Base-by-base conservation (phyloP, 2,113 vertebrate genomes). In the Bagarius yarrelli region DNA sequence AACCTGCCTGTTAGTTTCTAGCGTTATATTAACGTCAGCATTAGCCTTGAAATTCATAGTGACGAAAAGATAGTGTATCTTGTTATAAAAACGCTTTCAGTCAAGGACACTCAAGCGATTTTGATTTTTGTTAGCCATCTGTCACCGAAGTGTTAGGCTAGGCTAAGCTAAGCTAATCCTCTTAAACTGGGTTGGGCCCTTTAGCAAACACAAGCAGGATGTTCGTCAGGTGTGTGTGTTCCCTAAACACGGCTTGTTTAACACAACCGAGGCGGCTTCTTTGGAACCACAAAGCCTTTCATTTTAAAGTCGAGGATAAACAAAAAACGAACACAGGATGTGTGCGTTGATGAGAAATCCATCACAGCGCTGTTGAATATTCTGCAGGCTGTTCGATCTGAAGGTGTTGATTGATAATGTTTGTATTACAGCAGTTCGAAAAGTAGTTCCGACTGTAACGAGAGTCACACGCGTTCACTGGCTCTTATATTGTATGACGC, bases 101-200 rank as follows among this genome's bases (percentile, higher is more conserved):
- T 0, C 27, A 5, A 53, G 9, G 70, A 53, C 53, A 55, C 5
- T 18, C 16, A 55, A 19, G 53, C 15, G 19, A 1, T 27, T 27
- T 4, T 18, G n/a, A 27, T 3, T 27, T 18, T 0, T 40, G 36
- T 32, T 32, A 19, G 18, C 16, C 25, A 0, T 23, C 19, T 63
- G 60, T 0, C 13, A 16, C 19, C 32, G 19, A n/a, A 14, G 23
- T 15, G 9, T n/a, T 12, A 8, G 27, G n/a, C 40, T 53, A 23
- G 34, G 71, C 70, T 72, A 52, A 72, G n/a, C 15, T 74, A 61
- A n/a, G 72, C 32, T 75, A 63, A 78, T 78, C 27, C 27, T 66
- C 60, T 32, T 53, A 21, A 30, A 8, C 13, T n/a, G 76, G 60
- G 60, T 1, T 44, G 74, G 74, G 74, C 56, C 56, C 19, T 47